These are phyloP conservation scores for Lerista edwardsae DNA, from an alignment of 2,797 vertebrate species.

Conservation along the genomic window DNA sequence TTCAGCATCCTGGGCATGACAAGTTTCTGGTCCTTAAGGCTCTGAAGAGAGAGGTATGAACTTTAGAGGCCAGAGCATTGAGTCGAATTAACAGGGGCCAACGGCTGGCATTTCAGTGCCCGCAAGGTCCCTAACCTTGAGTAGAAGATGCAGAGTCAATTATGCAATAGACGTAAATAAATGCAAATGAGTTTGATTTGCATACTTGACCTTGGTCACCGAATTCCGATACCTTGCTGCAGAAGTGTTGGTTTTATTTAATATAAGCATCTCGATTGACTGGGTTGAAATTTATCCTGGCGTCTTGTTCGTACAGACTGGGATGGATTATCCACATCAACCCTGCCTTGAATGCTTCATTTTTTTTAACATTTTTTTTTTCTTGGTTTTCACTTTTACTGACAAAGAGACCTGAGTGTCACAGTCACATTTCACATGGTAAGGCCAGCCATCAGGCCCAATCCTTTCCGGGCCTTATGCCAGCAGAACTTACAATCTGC, in stretches of 20 bases:
- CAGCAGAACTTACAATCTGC: too few relatives aligned
- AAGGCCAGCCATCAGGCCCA: too few relatives aligned
- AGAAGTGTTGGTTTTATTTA: background rate
- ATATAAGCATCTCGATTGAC: background rate
- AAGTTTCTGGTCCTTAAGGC: background rate
- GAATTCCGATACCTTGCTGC: background rate
- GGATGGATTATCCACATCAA: background rate
- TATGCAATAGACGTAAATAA: constrained; percentile 2
- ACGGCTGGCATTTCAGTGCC: background rate
- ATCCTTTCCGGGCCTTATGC: too few relatives aligned
- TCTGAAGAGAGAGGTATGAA: background rate
- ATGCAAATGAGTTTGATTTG: background rate
- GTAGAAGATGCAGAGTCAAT: background rate
- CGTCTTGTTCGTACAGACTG: background rate
- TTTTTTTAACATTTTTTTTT: too few relatives aligned
- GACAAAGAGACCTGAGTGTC: background rate
- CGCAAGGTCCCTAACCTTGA: background rate
- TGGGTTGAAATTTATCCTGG: background rate
- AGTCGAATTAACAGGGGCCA: background rate
- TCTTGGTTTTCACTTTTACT: background rate
- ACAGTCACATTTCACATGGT: background rate
- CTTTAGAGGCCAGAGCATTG: background rate
- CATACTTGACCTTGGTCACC: background rate
- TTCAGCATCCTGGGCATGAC: background rate
- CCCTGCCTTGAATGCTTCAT: background rate